Percentiles rank a stretch among this genome's conserved stretches.
These are phyloP conservation scores for Oreortyx pictus DNA, from an alignment of 2,797 vertebrate genomes.

Conservation along the genomic window DNA sequence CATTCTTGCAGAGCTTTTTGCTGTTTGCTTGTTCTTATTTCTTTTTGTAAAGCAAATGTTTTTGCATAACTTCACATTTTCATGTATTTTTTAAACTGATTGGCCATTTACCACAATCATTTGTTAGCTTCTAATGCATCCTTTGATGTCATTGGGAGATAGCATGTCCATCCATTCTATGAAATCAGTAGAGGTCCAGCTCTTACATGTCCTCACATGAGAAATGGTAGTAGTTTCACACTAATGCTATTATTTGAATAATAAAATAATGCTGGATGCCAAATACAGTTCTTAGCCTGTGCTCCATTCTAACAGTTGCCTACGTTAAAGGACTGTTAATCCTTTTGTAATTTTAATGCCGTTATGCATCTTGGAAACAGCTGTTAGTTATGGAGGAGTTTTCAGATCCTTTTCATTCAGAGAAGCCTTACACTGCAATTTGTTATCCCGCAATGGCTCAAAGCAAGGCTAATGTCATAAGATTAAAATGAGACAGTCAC, in stretches of 20 bases:
- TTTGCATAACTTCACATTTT: constrained; percentile 15
- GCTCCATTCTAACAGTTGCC: not conserved
- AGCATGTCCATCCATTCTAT: not conserved
- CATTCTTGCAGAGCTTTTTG: constrained; percentile 25
- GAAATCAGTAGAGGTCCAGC: not conserved
- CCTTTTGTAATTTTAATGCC: not conserved
- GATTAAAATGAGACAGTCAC: not conserved
- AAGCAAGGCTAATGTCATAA: not conserved
- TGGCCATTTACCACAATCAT: constrained; percentile 36
- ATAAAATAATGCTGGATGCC: not conserved
- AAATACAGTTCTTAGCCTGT: not conserved
- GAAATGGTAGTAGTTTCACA: not conserved
- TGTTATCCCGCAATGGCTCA: not conserved
- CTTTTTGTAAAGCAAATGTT: constrained; percentile 13
- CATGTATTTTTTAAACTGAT: not conserved
- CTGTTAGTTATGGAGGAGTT: not conserved
- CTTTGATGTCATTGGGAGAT: not conserved
- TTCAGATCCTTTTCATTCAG: not conserved
- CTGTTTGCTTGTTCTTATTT: constrained; percentile 23
- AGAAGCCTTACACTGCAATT: not conserved
- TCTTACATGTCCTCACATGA: rapidly evolving
- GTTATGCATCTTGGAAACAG: not conserved
- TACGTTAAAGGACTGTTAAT: not conserved
- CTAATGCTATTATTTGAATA: not conserved
- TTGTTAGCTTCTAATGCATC: constrained; percentile 4